These are phyloP conservation scores for Brachystomella parvula DNA, from an alignment of 1,140 invertebrate species.

Conservation along the genomic window DNA sequence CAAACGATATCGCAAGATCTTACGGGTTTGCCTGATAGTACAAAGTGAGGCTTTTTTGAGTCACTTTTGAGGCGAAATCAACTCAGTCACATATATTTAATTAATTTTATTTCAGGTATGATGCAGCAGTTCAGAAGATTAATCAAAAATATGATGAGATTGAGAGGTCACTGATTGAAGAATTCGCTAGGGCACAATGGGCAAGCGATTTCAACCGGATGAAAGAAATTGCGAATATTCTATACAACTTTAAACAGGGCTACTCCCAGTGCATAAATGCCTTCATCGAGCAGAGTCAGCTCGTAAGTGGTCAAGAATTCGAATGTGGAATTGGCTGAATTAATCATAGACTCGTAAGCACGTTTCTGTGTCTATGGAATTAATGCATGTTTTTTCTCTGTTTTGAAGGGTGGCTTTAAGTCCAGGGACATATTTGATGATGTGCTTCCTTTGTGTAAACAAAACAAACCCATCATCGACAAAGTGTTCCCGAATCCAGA, in stretches of 20 bases:
- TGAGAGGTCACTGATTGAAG: conserved; percentile 84
- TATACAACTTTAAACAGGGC: conserved; percentile 92
- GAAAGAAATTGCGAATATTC: conserved; percentile 83
- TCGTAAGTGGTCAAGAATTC: conserved; percentile 49
- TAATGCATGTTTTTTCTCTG: conserved; percentile 29
- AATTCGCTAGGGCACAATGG: conserved; percentile 82
- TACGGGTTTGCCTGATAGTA: conserved; percentile 38
- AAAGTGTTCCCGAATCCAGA: conserved; percentile 94
- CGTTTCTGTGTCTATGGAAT: neutral
- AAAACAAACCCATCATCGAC: conserved; percentile 78
- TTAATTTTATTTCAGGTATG: conserved; percentile 54
- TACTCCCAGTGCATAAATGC: conserved; percentile 93
- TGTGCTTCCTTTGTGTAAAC: conserved; percentile 80
- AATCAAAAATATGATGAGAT: conserved; percentile 91
- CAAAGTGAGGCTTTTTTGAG: conserved; percentile 50
- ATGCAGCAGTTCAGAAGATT: conserved; percentile 81
- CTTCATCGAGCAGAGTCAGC: conserved; percentile 93
- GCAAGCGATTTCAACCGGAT: conserved; percentile 75
- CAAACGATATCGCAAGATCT: conserved; percentile 92
- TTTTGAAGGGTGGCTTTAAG: conserved; percentile 55
- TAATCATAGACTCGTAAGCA: neutral
- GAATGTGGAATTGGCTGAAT: neutral
- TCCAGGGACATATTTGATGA: conserved; percentile 85
- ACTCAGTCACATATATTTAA: neutral
- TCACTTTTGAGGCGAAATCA: neutral